Evolutionary conservation across 2,888 invertebrate genomes (phyloP), one percentile per base, ranked within the genome.

Genomic region (Cybosia mesomella): DNA sequence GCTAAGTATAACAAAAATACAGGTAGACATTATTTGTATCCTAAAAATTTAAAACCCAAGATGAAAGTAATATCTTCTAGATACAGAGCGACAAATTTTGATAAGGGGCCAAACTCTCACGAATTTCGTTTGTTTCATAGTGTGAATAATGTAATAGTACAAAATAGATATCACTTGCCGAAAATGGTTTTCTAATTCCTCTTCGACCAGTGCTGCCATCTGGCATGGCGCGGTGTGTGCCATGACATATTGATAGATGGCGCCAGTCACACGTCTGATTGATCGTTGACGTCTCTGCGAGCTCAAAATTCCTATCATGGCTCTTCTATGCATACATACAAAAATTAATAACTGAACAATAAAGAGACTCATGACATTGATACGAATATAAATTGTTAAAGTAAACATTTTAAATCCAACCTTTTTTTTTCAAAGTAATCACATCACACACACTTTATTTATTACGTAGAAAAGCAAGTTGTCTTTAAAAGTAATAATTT

Each of bases 191-290:
- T 90, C 89, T 91, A 93, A 94, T 94, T 90, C 87, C 87, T 89
- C 85, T 86, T 81, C 83, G 87, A 83, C 82, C 85, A 83, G 89
- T 91, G 84, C 89, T 89, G 92, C 92, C 94, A 94, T 93, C 92
- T 94, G 93, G 91, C 86, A 88, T 83, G 83, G 85, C 83, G 84
- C 83, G 79, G 77, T 85, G 87, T 84, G 80, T 80, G 81, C 85
- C 82, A 76, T 91, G 93, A 93, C 92, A 91, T 83, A 88, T 92
- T 94, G 94, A 94, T 94, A 92, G 93, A 94, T 94, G 93, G 89
- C 90, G 91, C 89, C 89, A 90, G 89, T 89, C 89, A 85, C 85
- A 83, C 75, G 85, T 83, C 88, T 94, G 94, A 94, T 94, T 93
- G 93, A 94, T 94, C 87, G 89, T 83, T 91, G 93, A 92, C 90